Conservation (phyloP, 2,888 invertebrate genomes). For the Mimachlamys varia region DNA sequence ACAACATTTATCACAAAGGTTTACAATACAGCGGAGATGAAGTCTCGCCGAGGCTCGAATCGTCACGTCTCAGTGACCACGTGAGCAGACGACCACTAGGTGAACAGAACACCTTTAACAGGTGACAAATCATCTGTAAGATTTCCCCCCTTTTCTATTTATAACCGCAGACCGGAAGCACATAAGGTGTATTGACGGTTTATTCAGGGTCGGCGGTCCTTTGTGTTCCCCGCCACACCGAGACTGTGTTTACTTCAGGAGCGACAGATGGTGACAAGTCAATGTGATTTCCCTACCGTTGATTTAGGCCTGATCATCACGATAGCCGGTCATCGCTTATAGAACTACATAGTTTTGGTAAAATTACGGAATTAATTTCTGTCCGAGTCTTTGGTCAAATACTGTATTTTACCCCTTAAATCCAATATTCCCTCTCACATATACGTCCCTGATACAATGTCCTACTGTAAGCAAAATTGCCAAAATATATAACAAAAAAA, state of each 20-base stretch:
- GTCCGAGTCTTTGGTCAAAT: no score
- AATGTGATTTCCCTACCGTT: background rate
- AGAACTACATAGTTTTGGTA: background rate
- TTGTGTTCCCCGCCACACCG: background rate
- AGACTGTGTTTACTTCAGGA: background rate
- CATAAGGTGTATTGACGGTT: conserved; percentile 19
- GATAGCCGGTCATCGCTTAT: background rate
- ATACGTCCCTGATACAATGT: background rate
- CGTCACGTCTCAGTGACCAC: background rate
- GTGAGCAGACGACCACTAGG: background rate
- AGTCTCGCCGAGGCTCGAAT: background rate
- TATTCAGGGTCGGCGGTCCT: background rate
- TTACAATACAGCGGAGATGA: background rate
- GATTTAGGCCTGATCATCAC: background rate
- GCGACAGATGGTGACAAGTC: conserved; percentile 7
- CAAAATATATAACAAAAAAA: no score
- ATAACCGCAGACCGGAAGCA: conserved; percentile 18
- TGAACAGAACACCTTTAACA: conserved; percentile 4
- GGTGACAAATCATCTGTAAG: conserved; percentile 31
- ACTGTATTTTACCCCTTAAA: background rate
- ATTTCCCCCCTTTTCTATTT: conserved; percentile 24
- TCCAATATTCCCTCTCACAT: background rate
- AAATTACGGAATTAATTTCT: background rate
- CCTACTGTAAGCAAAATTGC: background rate
- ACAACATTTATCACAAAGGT: conserved; percentile 7